Evolutionary conservation across 2,797 vertebrate genomes (phyloP).

Genomic region (Cichlasoma orientale): DNA sequence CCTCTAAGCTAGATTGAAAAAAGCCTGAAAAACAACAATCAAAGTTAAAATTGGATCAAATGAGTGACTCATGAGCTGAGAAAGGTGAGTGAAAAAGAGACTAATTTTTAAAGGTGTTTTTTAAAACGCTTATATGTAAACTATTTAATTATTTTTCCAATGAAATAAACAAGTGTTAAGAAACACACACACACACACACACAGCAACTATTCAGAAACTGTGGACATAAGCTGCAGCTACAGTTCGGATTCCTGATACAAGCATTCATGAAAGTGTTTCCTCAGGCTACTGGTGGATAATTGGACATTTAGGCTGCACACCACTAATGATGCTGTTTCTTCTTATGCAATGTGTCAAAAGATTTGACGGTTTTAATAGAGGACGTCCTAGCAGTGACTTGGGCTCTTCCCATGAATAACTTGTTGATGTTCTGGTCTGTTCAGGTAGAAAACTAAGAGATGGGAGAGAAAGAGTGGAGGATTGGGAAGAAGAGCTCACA

Average conservation of each 20-base stretch:
- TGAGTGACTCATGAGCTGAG: not conserved
- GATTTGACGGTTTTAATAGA: not conserved
- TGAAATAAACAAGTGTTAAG: not conserved
- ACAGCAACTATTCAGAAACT: not conserved
- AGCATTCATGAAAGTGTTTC: not conserved
- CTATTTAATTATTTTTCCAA: not conserved
- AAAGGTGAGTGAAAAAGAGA: not conserved
- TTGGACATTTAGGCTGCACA: not conserved
- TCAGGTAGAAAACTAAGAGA: conserved; percentile 1
- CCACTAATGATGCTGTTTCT: not conserved
- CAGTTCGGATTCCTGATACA: not conserved
- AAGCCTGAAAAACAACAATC: not conserved
- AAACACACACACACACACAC: not conserved
- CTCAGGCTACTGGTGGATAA: not conserved
- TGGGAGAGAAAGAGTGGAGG: not conserved
- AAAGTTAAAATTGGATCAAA: not conserved
- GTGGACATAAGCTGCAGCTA: not conserved
- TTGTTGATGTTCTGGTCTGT: not conserved
- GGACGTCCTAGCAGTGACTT: not conserved
- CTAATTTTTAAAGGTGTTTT: not conserved
- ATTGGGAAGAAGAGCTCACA: not conserved
- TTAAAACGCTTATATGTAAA: not conserved
- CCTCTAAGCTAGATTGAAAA: not conserved
- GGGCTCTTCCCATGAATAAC: not conserved
- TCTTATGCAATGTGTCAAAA: not conserved